These are phyloP conservation scores for Rattus rattus DNA, from an alignment of 2,113 vertebrate genomes.

Conservation along the genomic window DNA sequence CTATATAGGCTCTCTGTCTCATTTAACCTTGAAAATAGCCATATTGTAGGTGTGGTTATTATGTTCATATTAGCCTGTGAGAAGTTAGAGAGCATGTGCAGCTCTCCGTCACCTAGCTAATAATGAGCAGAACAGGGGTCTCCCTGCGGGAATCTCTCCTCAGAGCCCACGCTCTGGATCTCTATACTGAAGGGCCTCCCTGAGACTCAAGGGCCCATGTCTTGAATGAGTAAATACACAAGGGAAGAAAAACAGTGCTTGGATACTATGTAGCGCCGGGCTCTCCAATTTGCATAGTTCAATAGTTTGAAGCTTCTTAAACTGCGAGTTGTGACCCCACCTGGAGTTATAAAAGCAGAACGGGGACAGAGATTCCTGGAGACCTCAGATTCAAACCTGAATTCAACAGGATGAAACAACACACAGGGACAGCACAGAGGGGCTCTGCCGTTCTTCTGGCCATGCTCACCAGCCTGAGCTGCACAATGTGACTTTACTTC, in stretches of 20 bases:
- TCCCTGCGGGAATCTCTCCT: neutral
- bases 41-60: neutral
- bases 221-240: neutral
- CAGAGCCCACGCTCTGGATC: neutral
- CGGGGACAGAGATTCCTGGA: neutral
- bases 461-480: neutral
- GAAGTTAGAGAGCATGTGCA: neutral
- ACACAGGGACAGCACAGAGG: fast-evolving
- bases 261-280: neutral
- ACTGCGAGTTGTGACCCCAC: neutral
- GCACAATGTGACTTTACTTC: neutral
- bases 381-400: neutral
- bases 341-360: neutral
- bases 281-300: neutral
- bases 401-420: neutral
- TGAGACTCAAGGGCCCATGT: neutral
- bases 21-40: neutral
- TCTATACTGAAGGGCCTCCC: neutral
- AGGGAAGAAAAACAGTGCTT: neutral
- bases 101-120: neutral
- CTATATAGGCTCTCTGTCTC: neutral
- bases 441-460: neutral
- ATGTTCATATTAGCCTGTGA: neutral
- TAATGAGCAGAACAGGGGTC: neutral
- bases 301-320: neutral